Conservation (phyloP, 2,888 invertebrate species). For the Piscicola geometra region DNA sequence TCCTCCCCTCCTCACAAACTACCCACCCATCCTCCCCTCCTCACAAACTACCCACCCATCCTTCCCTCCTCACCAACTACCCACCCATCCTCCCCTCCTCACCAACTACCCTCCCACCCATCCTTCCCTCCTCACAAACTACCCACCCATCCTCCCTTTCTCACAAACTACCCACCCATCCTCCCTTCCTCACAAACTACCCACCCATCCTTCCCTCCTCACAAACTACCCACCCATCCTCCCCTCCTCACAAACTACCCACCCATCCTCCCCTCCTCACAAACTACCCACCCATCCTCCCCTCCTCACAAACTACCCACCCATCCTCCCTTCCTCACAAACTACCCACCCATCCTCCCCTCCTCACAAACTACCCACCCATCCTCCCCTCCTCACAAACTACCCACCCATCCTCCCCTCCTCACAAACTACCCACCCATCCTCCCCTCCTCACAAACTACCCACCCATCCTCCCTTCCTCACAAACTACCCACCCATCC, state of each 20-base stretch:
- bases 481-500: too few relatives aligned
- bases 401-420: slow-evolving; percentile 61
- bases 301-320: slow-evolving; percentile 39
- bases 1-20: not conserved
- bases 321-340: slow-evolving; percentile 78
- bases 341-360: too few relatives aligned
- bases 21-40: slow-evolving; percentile 77
- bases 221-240: not conserved
- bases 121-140: too few relatives aligned
- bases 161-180: slow-evolving; percentile 57
- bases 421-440: not conserved
- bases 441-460: not conserved
- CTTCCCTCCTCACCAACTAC: not conserved
- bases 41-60: not conserved
- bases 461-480: slow-evolving; percentile 74
- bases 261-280: slow-evolving; percentile 61
- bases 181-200: slow-evolving; percentile 80
- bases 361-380: not conserved
- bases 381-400: not conserved
- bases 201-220: too few relatives aligned
- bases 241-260: not conserved
- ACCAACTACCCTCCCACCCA: slow-evolving; percentile 68
- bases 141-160: not conserved
- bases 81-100: slow-evolving; percentile 67
- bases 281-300: not conserved